phyloP scores from a whole-genome alignment of 1,140 invertebrate genomes.

The Helicoverpa armigera region DNA sequence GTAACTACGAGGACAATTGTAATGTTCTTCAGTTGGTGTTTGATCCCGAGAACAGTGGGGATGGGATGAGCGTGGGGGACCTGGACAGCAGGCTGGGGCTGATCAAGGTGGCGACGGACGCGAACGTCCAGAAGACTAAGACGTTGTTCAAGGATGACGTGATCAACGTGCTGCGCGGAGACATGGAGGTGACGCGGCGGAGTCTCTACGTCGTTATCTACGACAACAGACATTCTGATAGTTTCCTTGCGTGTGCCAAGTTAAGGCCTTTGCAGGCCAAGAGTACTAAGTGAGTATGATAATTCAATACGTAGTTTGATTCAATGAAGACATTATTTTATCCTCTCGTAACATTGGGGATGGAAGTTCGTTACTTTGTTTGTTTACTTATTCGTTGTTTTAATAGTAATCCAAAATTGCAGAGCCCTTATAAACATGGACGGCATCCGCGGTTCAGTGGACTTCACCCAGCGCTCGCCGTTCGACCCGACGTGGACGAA shows the following conservation, averaged over 20 bases:
- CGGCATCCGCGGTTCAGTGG: conserved; percentile 93
- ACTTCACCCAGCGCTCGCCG: conserved; percentile 93
- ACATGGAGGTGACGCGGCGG: conserved; percentile 90
- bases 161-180: conserved; percentile 89
- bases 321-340: neutral
- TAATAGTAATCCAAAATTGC: conserved; percentile 58
- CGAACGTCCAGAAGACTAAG: conserved; percentile 85
- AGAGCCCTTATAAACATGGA: conserved; percentile 92
- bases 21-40: conserved; percentile 95
- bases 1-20: conserved; percentile 91
- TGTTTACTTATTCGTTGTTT: too few relatives aligned
- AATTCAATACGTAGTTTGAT: neutral
- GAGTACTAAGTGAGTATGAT: conserved; percentile 89
- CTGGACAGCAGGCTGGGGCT: conserved; percentile 92
- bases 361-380: too few relatives aligned
- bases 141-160: conserved; percentile 89
- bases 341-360: too few relatives aligned
- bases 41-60: conserved; percentile 92
- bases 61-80: conserved; percentile 92
- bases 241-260: conserved; percentile 94
- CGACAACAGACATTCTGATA: conserved; percentile 92
- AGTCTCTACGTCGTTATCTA: conserved; percentile 94
- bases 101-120: conserved; percentile 89
- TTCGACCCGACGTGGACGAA: conserved; percentile 94
- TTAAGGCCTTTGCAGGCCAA: conserved; percentile 90